phyloP scores from a whole-genome alignment of 2,113 vertebrate genomes.

The Nesogale talazaci region DNA sequence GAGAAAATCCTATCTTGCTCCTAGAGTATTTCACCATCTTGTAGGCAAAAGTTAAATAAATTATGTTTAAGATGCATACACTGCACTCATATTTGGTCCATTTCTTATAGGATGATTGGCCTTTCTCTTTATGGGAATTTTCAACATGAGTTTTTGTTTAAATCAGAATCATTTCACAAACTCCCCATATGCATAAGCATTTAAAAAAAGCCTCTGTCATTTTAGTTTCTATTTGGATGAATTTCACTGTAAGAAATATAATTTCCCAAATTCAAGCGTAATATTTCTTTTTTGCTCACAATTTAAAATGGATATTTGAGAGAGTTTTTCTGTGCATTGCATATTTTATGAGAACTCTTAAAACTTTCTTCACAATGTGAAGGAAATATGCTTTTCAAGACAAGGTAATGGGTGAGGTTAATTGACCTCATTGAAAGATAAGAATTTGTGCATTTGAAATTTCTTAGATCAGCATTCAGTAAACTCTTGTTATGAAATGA shows the following conservation, averaged over 20 bases:
- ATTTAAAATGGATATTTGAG: background rate
- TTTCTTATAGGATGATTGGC: conserved; percentile 82
- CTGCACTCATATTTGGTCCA: conserved; percentile 84
- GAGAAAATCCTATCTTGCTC: conserved; percentile 81
- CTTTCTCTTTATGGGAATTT: conserved; percentile 78
- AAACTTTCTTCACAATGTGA: conserved; percentile 13
- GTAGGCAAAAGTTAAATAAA: conserved; percentile 90
- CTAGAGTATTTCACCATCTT: conserved; percentile 82
- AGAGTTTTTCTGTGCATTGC: conserved; percentile 57
- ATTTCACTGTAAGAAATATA: conserved; percentile 84
- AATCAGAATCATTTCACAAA: conserved; percentile 83
- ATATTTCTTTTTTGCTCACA: conserved; percentile 66
- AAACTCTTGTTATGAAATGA: conserved; percentile 68
- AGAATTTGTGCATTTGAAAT: conserved; percentile 57
- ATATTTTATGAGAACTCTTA: conserved; percentile 63
- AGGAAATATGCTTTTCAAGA: conserved; percentile 67
- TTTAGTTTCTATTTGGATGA: conserved; percentile 87
- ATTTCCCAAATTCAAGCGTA: conserved; percentile 79
- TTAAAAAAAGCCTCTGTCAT: conserved; percentile 72
- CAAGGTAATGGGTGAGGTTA: conserved; percentile 74
- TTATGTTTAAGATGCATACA: conserved; percentile 87
- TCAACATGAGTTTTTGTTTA: conserved; percentile 79
- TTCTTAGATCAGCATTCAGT: conserved; percentile 74
- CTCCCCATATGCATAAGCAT: conserved; percentile 80
- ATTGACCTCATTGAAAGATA: conserved; percentile 75